phyloP scores from a whole-genome alignment of 2,797 vertebrate genomes.

The Diceros bicornis region DNA sequence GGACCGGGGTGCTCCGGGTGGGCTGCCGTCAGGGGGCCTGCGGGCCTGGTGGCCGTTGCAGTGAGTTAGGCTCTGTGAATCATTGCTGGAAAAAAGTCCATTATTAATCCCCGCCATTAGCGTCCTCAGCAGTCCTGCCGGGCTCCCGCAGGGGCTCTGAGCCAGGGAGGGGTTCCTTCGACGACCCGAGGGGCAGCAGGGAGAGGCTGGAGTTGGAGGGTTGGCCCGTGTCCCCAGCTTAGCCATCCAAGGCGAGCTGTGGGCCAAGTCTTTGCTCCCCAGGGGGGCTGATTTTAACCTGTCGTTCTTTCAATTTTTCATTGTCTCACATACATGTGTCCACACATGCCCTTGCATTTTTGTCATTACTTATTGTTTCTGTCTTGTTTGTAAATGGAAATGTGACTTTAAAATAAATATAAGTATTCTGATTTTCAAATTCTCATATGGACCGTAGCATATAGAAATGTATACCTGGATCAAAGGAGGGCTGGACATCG shows the following conservation, averaged over 20 bases:
- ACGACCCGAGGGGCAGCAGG: background rate
- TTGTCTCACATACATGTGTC: background rate
- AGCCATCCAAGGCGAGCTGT: too few relatives aligned
- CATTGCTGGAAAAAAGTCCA: too few relatives aligned
- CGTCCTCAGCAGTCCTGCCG: background rate
- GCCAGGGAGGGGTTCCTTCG: background rate
- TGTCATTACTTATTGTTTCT: background rate
- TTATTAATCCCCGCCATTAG: background rate
- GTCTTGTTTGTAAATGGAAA: background rate
- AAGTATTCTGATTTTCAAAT: background rate
- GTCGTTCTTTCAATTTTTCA: background rate
- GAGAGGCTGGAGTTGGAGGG: accelerated
- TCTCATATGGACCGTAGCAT: background rate
- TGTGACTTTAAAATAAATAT: background rate
- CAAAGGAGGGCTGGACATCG: background rate
- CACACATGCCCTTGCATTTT: background rate
- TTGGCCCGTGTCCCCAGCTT: background rate
- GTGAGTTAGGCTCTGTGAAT: background rate
- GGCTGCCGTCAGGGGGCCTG: too few relatives aligned
- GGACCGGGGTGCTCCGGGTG: background rate
- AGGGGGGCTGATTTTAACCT: background rate
- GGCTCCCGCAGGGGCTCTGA: background rate
- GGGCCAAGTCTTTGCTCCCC: background rate
- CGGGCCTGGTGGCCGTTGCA: background rate
- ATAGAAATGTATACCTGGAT: background rate